Evolutionary conservation across 2,797 vertebrate genomes (phyloP).

Genomic region (Lerista edwardsae): DNA sequence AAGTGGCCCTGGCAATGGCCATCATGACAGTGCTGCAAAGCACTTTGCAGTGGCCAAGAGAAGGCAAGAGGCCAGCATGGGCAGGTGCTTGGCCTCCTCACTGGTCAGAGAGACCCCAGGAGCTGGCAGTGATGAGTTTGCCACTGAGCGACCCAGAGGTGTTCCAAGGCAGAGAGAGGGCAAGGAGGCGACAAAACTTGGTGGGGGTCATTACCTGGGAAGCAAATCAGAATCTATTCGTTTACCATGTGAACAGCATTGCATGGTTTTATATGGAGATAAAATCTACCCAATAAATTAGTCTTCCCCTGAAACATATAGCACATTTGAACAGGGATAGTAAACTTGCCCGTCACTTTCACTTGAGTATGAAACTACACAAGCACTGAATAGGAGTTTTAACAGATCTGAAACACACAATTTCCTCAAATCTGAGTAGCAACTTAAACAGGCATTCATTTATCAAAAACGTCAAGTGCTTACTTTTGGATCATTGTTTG

Average conservation of each 20-base stretch:
- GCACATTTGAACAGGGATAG: background rate
- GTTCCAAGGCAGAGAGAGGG: too few species aligned
- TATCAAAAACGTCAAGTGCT: constrained; percentile 55
- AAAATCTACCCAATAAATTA: background rate
- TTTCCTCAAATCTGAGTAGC: constrained; percentile 3
- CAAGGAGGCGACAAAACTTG: too few species aligned
- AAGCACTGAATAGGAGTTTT: background rate
- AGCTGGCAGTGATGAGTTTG: too few species aligned
- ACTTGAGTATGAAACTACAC: background rate
- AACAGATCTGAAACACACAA: background rate
- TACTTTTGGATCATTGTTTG: constrained; percentile 87
- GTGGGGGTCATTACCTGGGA: background rate
- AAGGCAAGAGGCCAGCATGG: too few species aligned
- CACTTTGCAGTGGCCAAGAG: too few species aligned
- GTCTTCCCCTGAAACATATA: background rate
- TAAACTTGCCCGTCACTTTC: background rate
- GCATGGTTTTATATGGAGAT: background rate
- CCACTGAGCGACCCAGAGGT: too few species aligned
- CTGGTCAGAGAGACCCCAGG: too few species aligned
- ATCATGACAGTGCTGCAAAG: too few species aligned
- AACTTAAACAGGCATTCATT: background rate
- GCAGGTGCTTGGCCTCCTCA: too few species aligned
- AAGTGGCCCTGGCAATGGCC: too few species aligned
- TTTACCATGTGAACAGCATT: background rate
- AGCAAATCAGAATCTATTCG: background rate